Conservation (phyloP, 1,140 invertebrate genomes). For the Wasmannia auropunctata region DNA sequence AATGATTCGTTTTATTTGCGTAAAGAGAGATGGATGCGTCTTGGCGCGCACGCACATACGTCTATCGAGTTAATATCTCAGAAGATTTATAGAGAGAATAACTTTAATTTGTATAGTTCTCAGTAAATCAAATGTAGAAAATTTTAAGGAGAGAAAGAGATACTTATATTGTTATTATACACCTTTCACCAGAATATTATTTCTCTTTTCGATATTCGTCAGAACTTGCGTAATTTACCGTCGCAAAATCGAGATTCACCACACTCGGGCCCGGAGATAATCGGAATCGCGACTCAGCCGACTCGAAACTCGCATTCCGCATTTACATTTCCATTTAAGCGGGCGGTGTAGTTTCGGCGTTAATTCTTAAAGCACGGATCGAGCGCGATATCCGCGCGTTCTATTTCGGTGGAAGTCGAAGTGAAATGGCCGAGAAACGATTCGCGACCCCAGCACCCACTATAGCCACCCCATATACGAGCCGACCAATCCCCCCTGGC, state of each 20-base stretch:
- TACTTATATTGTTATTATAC: background rate
- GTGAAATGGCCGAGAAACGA: conserved; percentile 70
- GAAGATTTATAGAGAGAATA: background rate
- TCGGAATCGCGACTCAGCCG: conserved; percentile 11
- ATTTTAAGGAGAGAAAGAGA: background rate
- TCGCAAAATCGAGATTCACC: background rate
- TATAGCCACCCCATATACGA: conserved; percentile 51
- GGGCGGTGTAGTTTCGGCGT: conserved; percentile 26
- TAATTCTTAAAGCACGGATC: conserved; percentile 68
- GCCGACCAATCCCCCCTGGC: conserved; percentile 55
- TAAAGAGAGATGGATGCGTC: background rate
- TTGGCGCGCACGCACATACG: background rate
- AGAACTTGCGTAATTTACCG: background rate
- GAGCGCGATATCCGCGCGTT: conserved; percentile 68
- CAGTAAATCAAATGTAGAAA: background rate
- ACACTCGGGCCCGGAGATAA: background rate
- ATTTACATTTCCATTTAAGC: conserved; percentile 56
- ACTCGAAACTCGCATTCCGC: conserved; percentile 20
- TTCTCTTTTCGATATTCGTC: background rate
- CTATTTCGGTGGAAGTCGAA: conserved; percentile 68
- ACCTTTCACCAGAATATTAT: background rate
- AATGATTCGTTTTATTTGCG: background rate
- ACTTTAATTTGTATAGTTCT: background rate
- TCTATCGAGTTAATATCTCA: background rate
- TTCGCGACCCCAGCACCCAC: conserved; percentile 69